Base-by-base conservation (phyloP, 1,140 invertebrate species). In the Marisa cornuarietis region DNA sequence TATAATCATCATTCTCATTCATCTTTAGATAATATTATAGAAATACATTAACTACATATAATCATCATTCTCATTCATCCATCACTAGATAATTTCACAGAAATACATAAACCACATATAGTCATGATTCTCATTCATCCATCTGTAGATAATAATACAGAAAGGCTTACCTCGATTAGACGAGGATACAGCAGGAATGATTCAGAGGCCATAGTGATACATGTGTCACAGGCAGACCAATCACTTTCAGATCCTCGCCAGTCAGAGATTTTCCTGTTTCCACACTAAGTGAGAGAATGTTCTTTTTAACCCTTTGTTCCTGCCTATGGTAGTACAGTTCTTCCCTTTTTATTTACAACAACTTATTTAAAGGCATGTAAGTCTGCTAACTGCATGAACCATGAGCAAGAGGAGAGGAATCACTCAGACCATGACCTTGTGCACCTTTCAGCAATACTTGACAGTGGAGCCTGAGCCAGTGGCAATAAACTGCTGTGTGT, bases 401-500 rank as follows among this genome's bases (percentile, higher is more conserved):
- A 79, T 81, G 26, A 18, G 16, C n/a, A 31, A 75, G 22, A 16
- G 71, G 54, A 49, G 24, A 72, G 58, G 31, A n/a, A 14, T 79
- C 18, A 31, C 24, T 71, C n/a, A 51, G 13, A 20, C 69, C 31
- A 20, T 76, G 16, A 51, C 49, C 73, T 58, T 26, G 52, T 65
- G n/a, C n/a, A 77, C 54, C 71, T 87, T 83, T 24, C 81, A 90
- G 89, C 87, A 85, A 85, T 71, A 82, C 11, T 79, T 91, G 8
- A 81, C 84, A 14, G 71, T 90, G 24, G 85, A 87, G 14, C 83
- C 89, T 42, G 81, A 83, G 49, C 85, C 86, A 42, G 82, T 87
- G 7, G 92, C 91, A 9, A 90, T 92, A 2, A 90, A 93, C 22
- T 94, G 93, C 82, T 93, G 92, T 63, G 90, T 92, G 0, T 94